phyloP scores from a whole-genome alignment of 1,140 invertebrate genomes.

The Semibalanus balanoides region DNA sequence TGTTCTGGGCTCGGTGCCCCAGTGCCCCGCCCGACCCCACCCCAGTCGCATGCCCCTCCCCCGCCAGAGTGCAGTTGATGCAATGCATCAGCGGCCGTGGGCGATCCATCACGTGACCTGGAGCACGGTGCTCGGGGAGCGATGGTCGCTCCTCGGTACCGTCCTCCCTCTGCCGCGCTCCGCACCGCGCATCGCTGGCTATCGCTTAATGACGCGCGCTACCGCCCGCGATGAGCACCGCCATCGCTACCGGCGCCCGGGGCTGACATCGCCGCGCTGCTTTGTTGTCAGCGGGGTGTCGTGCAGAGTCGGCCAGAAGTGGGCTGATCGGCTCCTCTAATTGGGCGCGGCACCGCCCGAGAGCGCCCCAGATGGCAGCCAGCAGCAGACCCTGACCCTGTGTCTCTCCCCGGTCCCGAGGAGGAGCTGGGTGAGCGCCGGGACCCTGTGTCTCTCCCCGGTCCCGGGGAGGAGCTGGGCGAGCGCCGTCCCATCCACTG shows the following conservation, averaged over 20 bases:
- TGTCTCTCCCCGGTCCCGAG: no score
- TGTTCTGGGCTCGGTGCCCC: not conserved
- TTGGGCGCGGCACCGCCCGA: not conserved
- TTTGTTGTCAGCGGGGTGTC: not conserved
- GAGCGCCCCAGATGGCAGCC: no score
- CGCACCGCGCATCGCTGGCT: not conserved
- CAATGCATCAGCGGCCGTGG: not conserved
- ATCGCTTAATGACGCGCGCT: not conserved
- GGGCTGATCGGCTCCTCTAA: not conserved
- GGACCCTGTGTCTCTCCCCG: no score
- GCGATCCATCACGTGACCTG: not conserved
- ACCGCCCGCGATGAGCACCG: not conserved
- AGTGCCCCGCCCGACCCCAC: not conserved
- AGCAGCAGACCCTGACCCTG: no score
- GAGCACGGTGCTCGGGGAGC: not conserved
- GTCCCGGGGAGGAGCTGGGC: no score
- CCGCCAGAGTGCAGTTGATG: not conserved
- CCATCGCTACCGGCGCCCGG: no score
- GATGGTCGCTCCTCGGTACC: not conserved
- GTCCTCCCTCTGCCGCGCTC: no score
- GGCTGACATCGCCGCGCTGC: not conserved
- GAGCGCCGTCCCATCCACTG: no score
- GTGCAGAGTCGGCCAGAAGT: not conserved
- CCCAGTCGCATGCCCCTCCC: no score
- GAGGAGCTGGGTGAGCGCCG: no score